These are phyloP conservation scores for Fistularia commersonii DNA, from an alignment of 2,797 vertebrate species.

Conservation along the genomic window DNA sequence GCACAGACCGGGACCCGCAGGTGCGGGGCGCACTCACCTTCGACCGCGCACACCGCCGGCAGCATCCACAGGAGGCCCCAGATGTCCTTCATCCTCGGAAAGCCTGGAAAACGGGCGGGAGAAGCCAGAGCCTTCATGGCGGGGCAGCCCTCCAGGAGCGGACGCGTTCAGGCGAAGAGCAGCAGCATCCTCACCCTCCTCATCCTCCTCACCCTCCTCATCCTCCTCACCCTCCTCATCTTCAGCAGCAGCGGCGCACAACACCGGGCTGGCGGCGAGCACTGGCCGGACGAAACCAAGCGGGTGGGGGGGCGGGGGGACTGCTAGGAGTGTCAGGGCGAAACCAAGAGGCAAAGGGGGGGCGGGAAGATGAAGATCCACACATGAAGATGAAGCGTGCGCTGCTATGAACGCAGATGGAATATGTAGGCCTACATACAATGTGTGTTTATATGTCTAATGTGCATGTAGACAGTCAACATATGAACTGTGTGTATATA, in stretches of 20 bases:
- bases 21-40: slow-evolving; percentile 77
- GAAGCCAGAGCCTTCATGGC: slow-evolving; percentile 51
- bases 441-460: too few species aligned
- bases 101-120: slow-evolving; percentile 33
- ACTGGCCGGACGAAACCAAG: slow-evolving; percentile 68
- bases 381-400: too few species aligned
- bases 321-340: not conserved
- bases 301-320: slow-evolving; percentile 26
- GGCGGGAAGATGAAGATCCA: too few species aligned
- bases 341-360: not conserved
- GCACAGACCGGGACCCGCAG: too few species aligned
- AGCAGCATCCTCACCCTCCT: slow-evolving; percentile 11
- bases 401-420: too few species aligned
- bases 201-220: not conserved
- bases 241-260: too few species aligned
- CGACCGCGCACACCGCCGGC: slow-evolving; percentile 63
- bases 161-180: slow-evolving; percentile 44
- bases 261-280: slow-evolving; percentile 14
- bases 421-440: too few species aligned
- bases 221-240: too few species aligned
- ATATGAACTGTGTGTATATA: too few species aligned
- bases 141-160: slow-evolving; percentile 51
- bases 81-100: slow-evolving; percentile 55
- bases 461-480: too few species aligned
- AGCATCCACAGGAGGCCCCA: slow-evolving; percentile 67